A percentile compares a stretch with the other conserved stretches of the same genome.
Conservation (phyloP, 2,113 vertebrate species). For the Prietella phreatophila region DNA sequence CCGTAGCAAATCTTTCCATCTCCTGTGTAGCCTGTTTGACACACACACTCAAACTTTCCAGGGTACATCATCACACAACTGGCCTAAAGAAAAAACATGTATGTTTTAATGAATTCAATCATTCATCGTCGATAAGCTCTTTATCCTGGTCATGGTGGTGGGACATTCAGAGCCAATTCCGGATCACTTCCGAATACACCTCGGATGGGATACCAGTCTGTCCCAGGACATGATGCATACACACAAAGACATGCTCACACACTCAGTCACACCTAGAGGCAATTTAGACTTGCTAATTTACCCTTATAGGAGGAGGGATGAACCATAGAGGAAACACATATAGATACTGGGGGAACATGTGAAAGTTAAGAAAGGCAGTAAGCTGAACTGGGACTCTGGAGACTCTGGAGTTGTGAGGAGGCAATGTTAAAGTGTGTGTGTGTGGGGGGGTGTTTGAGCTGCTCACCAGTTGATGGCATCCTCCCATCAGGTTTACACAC, state of each 20-base stretch:
- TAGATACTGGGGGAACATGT: background rate
- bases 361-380: background rate
- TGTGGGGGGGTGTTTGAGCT: background rate
- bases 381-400: background rate
- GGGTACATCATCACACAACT: constrained; percentile 65
- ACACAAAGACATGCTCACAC: background rate
- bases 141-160: background rate
- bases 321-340: background rate
- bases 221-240: background rate
- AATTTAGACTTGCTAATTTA: background rate
- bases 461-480: constrained; percentile 87
- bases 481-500: constrained; percentile 75
- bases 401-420: background rate
- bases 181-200: background rate
- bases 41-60: constrained; percentile 81
- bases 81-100: constrained; percentile 65
- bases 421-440: background rate
- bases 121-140: background rate
- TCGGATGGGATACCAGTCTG: background rate
- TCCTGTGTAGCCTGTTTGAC: constrained; percentile 77
- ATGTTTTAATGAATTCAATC: background rate
- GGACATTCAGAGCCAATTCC: background rate
- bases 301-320: background rate
- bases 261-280: background rate
- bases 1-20: constrained; percentile 83